Base-by-base conservation (phyloP, 1,140 invertebrate species). In the Lerema accius region DNA sequence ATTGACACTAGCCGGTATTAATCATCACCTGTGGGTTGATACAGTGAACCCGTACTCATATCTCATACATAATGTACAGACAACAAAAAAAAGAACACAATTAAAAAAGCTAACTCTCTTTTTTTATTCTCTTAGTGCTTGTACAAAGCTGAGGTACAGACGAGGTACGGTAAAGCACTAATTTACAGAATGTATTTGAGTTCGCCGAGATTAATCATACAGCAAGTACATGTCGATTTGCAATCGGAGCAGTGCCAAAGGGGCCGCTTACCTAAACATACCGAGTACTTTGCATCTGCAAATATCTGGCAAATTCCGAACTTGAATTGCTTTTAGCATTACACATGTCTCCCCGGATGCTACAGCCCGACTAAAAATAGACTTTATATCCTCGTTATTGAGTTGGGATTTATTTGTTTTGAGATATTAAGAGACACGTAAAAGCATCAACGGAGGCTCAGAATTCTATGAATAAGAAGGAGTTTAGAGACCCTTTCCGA, bases 391-490 rank as follows among this genome's bases (percentile, higher is more conserved):
- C 7, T 9, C n/a, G 13, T 0, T 4, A 14, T 58, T 58, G 40
- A 32, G 42, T 28, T 46, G n/a, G 3, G 9, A 58, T 46, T 58
- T 26, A n/a, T 11, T 28, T 43, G 19, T 16, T 28, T 10, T 32
- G 10, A 3, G 10, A 7, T 43, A 26, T 43, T 32, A n/a, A 56
- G 39, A 28, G 19, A 10, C 13, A 17, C 0, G 15, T 10, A 16
- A 17, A 37, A 35, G 11, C 48, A 37, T 42, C 40, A 16, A 28
- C 26, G 17, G 51, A 58, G 40, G 42, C 23, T 53, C 62, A 17
- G 68, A 68, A 65, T 63, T 68, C 69, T 71, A 71, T 71, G 69
- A 71, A 71, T 71, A 71, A 65, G 65, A 71, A 71, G 56, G 46
- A 71, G 65, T 64, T 68, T 42, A 58, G 61, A 58, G 40, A 45